Evolutionary conservation across 2,888 invertebrate species (phyloP).

Genomic region (Pseudeuparius sepicola): DNA sequence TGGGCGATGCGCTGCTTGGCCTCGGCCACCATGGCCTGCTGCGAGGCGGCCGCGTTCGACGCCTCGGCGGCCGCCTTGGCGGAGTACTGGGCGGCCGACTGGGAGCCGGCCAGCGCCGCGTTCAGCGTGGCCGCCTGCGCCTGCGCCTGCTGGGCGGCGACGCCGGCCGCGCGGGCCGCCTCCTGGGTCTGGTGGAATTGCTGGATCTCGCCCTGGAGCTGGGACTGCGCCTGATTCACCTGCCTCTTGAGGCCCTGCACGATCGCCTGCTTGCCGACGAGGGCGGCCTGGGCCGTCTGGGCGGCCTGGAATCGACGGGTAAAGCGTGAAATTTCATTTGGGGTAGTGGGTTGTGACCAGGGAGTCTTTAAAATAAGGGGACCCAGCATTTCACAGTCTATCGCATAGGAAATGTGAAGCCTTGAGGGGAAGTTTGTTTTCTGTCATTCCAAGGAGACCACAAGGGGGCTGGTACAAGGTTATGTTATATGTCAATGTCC

Average conservation of each 20-base stretch:
- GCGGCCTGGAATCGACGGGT: conserved; percentile 53
- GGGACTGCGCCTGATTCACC: conserved; percentile 53
- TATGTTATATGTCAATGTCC: too few relatives aligned
- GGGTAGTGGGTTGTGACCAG: too few relatives aligned
- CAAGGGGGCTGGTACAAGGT: too few relatives aligned
- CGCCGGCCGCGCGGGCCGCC: conserved; percentile 54
- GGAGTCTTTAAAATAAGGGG: too few relatives aligned
- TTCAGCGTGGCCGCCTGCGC: conserved; percentile 54
- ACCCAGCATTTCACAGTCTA: too few relatives aligned
- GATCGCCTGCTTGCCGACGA: conserved; percentile 47
- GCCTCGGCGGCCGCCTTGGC: conserved; percentile 23
- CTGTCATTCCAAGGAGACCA: too few relatives aligned
- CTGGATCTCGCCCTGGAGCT: conserved; percentile 53
- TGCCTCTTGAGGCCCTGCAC: conserved; percentile 52
- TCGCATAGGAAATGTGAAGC: too few relatives aligned
- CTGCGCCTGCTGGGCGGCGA: conserved; percentile 59
- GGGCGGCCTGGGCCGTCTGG: conserved; percentile 51
- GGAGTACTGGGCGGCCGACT: conserved; percentile 23
- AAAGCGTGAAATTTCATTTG: too few relatives aligned
- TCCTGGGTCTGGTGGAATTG: conserved; percentile 61
- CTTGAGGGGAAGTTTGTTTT: too few relatives aligned
- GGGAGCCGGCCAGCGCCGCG: conserved; percentile 48
- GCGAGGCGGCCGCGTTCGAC: conserved; percentile 23
- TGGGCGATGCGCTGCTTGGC: conserved; percentile 55
- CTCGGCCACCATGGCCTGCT: conserved; percentile 34